Conservation (phyloP, 1,140 invertebrate genomes). For the Drosophila seguyi region DNA sequence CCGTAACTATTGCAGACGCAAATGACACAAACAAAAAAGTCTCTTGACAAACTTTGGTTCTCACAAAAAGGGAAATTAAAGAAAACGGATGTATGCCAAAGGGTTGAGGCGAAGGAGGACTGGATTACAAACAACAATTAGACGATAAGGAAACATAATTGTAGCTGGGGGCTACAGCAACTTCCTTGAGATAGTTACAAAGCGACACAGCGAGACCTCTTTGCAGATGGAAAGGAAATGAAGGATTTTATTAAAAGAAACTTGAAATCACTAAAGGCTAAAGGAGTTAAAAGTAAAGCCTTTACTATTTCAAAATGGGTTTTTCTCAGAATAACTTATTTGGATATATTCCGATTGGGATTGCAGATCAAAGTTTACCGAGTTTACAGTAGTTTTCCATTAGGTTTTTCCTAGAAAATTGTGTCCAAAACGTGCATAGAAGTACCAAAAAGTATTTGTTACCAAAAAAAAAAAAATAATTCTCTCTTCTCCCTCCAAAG, state of each 20-base stretch:
- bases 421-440: conserved; percentile 24
- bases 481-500: conserved; percentile 7
- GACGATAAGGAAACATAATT: conserved; percentile 44
- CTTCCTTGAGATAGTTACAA: conserved; percentile 22
- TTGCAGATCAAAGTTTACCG: background rate
- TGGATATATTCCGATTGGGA: background rate
- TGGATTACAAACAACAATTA: conserved; percentile 42
- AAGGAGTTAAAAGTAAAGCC: background rate
- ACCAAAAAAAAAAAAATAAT: conserved; percentile 2
- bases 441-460: conserved; percentile 15
- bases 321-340: background rate
- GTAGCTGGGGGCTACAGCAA: conserved; percentile 16
- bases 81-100: conserved; percentile 48
- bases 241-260: conserved; percentile 24
- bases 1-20: conserved; percentile 22
- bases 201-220: background rate
- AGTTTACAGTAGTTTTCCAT: conserved; percentile 24
- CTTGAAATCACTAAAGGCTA: background rate
- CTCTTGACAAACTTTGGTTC: conserved; percentile 28
- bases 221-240: conserved; percentile 17
- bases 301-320: background rate
- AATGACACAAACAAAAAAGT: conserved; percentile 40
- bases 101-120: conserved; percentile 9
- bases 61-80: conserved; percentile 41
- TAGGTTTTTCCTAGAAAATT: conserved; percentile 14